Conservation (phyloP, 1,140 invertebrate species). For the Colletes gigas region DNA sequence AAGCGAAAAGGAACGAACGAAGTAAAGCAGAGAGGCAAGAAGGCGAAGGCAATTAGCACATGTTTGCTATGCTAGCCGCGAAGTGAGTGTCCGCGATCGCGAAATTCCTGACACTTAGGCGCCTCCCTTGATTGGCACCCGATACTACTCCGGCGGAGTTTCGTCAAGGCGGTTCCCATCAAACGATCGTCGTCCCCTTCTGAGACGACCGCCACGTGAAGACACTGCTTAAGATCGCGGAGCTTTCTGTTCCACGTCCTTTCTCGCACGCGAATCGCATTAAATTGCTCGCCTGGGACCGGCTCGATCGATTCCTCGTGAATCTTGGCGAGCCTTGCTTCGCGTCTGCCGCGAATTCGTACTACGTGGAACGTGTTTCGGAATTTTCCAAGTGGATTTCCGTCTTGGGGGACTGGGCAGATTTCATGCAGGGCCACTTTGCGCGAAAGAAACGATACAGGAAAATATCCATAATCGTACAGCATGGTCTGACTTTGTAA, state of each 20-base stretch:
- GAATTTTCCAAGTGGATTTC: too few species aligned
- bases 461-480: too few species aligned
- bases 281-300: neutral
- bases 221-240: slow-evolving; percentile 26
- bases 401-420: too few species aligned
- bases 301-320: neutral
- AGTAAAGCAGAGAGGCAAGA: neutral
- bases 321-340: neutral
- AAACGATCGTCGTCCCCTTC: slow-evolving; percentile 41
- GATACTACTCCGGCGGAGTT: slow-evolving; percentile 25
- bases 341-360: neutral
- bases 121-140: slow-evolving; percentile 69
- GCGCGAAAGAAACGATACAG: too few species aligned
- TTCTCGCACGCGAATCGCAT: slow-evolving; percentile 15
- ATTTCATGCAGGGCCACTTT: too few species aligned
- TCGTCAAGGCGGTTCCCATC: slow-evolving; percentile 56
- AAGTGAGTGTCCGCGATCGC: slow-evolving; percentile 52
- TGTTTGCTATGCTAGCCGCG: slow-evolving; percentile 66
- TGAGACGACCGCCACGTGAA: slow-evolving; percentile 32
- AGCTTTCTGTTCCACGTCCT: slow-evolving; percentile 5
- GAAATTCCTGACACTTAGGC: slow-evolving; percentile 63
- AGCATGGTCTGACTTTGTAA: too few species aligned
- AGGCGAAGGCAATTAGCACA: slow-evolving; percentile 68
- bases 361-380: neutral
- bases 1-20: neutral